Conservation (phyloP, 2,888 invertebrate genomes). For the Cantharis rustica region DNA sequence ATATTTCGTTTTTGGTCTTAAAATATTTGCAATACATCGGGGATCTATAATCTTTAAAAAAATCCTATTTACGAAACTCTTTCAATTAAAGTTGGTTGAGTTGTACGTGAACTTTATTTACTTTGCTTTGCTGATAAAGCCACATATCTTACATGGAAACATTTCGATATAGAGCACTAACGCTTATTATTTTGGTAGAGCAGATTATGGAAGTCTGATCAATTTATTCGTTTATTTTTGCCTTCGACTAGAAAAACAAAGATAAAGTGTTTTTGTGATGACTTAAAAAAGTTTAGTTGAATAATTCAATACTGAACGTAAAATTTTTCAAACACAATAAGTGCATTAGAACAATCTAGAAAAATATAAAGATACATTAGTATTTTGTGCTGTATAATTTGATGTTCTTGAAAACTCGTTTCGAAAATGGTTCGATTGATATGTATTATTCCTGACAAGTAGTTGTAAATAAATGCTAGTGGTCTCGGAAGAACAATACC, state of each 20-base stretch:
- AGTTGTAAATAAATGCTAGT: conserved; percentile 33
- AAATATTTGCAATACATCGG: too few relatives aligned
- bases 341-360: background rate
- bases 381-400: conserved; percentile 26
- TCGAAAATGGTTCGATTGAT: conserved; percentile 32
- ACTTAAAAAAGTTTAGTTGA: background rate
- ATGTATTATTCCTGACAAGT: conserved; percentile 32
- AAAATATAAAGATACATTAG: conserved; percentile 10
- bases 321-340: background rate
- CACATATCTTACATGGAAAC: background rate
- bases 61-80: too few relatives aligned
- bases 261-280: background rate
- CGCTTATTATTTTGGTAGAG: background rate
- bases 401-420: conserved; percentile 27
- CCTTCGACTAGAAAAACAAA: background rate
- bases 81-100: too few relatives aligned
- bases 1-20: too few relatives aligned
- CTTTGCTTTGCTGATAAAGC: too few relatives aligned
- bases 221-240: background rate
- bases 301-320: background rate
- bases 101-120: too few relatives aligned
- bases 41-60: too few relatives aligned
- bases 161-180: background rate
- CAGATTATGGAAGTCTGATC: background rate
- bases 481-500: conserved; percentile 37